Evolutionary conservation across 2,888 invertebrate genomes (phyloP).

Genomic region (Andricus quercusramuli): DNA sequence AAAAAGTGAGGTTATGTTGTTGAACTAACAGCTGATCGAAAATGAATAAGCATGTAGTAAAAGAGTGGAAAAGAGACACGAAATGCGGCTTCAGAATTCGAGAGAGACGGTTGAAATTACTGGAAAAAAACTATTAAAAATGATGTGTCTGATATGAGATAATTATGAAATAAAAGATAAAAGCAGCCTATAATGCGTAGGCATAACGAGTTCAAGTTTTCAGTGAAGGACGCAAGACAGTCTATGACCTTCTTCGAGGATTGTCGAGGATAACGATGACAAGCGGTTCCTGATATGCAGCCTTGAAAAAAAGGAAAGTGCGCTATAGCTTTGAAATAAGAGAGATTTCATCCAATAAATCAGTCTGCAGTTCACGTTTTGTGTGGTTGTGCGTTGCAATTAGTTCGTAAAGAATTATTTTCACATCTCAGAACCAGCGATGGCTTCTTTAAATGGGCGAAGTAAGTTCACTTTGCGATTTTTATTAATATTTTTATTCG

Average conservation of each 20-base stretch:
- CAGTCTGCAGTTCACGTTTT: constrained; percentile 9
- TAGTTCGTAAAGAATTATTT: not conserved
- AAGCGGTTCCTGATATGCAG: not conserved
- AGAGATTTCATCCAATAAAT: constrained; percentile 20
- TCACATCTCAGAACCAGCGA: not conserved
- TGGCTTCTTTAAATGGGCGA: constrained; percentile 14
- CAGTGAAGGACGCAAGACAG: not conserved
- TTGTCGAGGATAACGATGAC: not conserved
- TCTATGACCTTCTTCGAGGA: not conserved
- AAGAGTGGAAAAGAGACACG: too few species aligned
- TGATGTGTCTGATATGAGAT: not conserved
- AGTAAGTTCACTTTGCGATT: not conserved
- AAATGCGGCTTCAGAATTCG: too few species aligned
- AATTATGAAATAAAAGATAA: not conserved
- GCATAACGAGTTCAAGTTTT: not conserved
- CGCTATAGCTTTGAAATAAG: not conserved
- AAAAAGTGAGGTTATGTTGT: not conserved
- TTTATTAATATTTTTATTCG: not conserved
- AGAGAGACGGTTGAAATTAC: too few species aligned
- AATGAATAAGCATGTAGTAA: not conserved
- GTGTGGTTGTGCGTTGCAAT: too few species aligned
- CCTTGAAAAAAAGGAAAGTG: constrained; percentile 28
- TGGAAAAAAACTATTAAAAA: not conserved
- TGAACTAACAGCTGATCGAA: not conserved
- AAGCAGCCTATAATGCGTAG: not conserved